Evolutionary conservation across 2,113 vertebrate species (phyloP), one percentile per base, ranked within the genome.

Genomic region (Phalacrocorax carbo): DNA sequence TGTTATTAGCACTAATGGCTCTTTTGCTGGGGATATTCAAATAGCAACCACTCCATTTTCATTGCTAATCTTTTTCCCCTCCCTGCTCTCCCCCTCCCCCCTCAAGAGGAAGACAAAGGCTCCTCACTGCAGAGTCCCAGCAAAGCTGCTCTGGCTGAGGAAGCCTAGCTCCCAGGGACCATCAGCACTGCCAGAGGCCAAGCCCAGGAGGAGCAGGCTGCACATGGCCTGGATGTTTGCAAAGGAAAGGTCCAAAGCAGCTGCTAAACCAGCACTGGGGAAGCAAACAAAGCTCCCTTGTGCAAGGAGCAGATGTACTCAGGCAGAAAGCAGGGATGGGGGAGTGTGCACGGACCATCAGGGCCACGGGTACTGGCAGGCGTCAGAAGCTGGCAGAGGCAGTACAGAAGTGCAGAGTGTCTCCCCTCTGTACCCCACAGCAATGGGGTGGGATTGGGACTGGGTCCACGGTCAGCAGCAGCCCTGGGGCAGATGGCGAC

Each of bases 1-100:
- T 78, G 94, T 73, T 65, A 93, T 94, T 81, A 96, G 83, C 60
- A 72, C 83, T 95, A 95, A 95, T 95, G 95, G 95, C 94, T 96
- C 93, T 77, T 84, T 34, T 13, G 83, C 91, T 23, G 95, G 80
- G 46, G 68, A 84, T 38, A 27, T 64, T 86, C 96, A 44, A 84
- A 82, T n/a, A 64, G 77, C 93, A 82, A 26, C 80, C 61, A 27
- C 76, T 96, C 76, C 55, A 48, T 84, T 95, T 86, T 20, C 94
- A 78, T 49, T 5, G 86, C 88, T 46, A 52, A 86, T 73, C 79
- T 52, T 10, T 5, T 2, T 21, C 26, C 38, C 7, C n/a, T 5
- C 57, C 32, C 25, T 0, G 1, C 32, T 14, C 19, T 19, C 44
- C 44, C 36, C 4, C 22, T 49, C 44, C 34, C 4, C 17, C 44